phyloP scores from a whole-genome alignment of 2,888 invertebrate species.

The Xanthia togata region DNA sequence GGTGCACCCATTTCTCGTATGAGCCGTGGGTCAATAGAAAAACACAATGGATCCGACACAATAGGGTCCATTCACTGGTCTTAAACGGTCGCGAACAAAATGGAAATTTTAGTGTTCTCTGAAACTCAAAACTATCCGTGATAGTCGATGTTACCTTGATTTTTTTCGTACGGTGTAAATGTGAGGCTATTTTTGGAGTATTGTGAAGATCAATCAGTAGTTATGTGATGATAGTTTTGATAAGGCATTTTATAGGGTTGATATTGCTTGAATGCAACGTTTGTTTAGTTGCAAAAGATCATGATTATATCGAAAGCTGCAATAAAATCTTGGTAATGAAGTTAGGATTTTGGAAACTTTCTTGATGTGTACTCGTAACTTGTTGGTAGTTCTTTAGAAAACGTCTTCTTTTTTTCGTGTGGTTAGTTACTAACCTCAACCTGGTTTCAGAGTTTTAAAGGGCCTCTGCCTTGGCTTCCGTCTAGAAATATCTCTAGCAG shows the following conservation, averaged over 20 bases:
- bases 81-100: conserved; percentile 85
- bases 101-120: conserved; percentile 86
- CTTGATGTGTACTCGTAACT: neutral
- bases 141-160: conserved; percentile 72
- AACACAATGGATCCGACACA: conserved; percentile 85
- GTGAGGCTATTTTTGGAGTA: conserved; percentile 29
- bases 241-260: neutral
- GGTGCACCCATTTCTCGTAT: conserved; percentile 77
- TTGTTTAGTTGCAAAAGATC: neutral
- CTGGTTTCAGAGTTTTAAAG: too few relatives aligned
- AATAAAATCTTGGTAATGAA: neutral
- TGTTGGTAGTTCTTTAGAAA: neutral
- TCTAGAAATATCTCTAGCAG: too few relatives aligned
- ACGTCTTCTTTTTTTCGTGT: too few relatives aligned
- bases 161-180: conserved; percentile 70
- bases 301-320: neutral
- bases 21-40: conserved; percentile 86
- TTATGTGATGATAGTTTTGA: neutral
- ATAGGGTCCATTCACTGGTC: conserved; percentile 83
- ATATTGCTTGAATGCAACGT: neutral
- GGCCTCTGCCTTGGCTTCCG: too few relatives aligned
- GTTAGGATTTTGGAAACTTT: neutral
- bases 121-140: conserved; percentile 81
- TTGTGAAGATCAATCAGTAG: conserved; percentile 12
- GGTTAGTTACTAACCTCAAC: too few relatives aligned